phyloP scores from a whole-genome alignment of 2,888 invertebrate genomes.

The Andrena bicolor region DNA sequence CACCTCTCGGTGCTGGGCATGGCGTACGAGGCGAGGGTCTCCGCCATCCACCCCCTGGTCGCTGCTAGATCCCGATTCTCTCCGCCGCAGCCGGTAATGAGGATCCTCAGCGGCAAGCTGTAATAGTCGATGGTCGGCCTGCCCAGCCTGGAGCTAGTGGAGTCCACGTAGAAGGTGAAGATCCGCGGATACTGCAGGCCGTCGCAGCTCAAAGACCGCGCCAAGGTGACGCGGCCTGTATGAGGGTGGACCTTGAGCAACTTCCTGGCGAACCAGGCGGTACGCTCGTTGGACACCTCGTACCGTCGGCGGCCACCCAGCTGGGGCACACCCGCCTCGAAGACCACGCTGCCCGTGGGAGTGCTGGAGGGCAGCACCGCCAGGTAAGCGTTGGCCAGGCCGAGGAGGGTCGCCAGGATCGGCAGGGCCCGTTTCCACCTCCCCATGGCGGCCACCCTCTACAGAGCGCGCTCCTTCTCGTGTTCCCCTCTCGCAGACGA shows the following conservation, averaged over 20 bases:
- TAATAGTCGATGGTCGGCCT: slow-evolving; percentile 91
- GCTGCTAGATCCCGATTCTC: slow-evolving; percentile 89
- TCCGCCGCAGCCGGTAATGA: slow-evolving; percentile 91
- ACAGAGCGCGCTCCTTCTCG: slow-evolving; percentile 58
- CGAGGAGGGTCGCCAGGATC: slow-evolving; percentile 67
- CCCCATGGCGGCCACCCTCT: slow-evolving; percentile 75
- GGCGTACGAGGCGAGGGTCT: slow-evolving; percentile 94
- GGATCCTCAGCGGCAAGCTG: slow-evolving; percentile 91
- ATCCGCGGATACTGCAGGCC: slow-evolving; percentile 93
- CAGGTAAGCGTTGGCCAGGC: slow-evolving; percentile 78
- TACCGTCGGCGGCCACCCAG: slow-evolving; percentile 92
- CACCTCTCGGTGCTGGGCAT: slow-evolving; percentile 92
- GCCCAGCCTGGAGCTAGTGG: slow-evolving; percentile 91
- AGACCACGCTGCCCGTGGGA: slow-evolving; percentile 89
- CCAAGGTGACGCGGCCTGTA: slow-evolving; percentile 91
- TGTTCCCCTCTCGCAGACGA: slow-evolving; percentile 53
- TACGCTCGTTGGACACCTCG: slow-evolving; percentile 92
- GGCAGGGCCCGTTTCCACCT: slow-evolving; percentile 77
- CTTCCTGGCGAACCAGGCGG: slow-evolving; percentile 93
- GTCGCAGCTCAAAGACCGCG: slow-evolving; percentile 91
- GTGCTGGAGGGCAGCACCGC: slow-evolving; percentile 82
- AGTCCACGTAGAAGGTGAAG: slow-evolving; percentile 95
- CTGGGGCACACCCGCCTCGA: slow-evolving; percentile 93
- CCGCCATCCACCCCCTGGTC: slow-evolving; percentile 94
- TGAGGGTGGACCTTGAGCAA: slow-evolving; percentile 91